Percentiles rank a stretch among this genome's conserved stretches.
phyloP scores from a whole-genome alignment of 2,888 invertebrate species.

The Caenorhabditis macrosperma region DNA sequence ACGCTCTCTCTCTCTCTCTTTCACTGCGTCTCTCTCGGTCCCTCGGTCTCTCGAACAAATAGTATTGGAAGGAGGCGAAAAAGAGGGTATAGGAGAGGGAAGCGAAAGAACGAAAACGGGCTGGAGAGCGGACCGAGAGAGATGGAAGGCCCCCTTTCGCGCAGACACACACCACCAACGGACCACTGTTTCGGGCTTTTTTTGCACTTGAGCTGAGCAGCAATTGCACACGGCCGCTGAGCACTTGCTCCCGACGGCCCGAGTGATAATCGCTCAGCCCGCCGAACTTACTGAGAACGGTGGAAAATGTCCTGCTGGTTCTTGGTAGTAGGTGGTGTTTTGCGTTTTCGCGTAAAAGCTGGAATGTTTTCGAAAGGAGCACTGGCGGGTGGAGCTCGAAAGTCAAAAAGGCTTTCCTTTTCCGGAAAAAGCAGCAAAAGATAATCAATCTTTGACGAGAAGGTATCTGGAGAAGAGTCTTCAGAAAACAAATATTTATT shows the following conservation, averaged over 20 bases:
- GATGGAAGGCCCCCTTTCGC: neutral
- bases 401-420: too few species aligned
- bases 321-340: too few species aligned
- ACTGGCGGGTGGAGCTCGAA: too few species aligned
- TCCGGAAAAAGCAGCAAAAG: too few species aligned
- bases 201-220: conserved; percentile 4
- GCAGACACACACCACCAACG: neutral
- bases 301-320: too few species aligned
- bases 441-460: neutral
- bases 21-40: neutral
- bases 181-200: conserved; percentile 50
- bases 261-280: too few species aligned
- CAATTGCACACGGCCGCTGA: neutral
- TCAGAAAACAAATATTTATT: conserved; percentile 29
- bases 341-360: too few species aligned
- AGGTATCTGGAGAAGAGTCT: neutral
- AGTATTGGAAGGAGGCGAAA: conserved; percentile 11
- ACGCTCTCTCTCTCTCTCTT: neutral
- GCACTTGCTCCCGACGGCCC: too few species aligned
- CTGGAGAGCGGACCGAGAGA: conserved; percentile 8
- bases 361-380: too few species aligned
- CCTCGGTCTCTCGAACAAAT: neutral
- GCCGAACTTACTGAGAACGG: too few species aligned
- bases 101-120: conserved; percentile 29
- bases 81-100: conserved; percentile 1